A percentile compares a stretch with the other conserved stretches of the same genome.
phyloP scores from a whole-genome alignment of 1,140 invertebrate species.

The Saccostrea echinata region DNA sequence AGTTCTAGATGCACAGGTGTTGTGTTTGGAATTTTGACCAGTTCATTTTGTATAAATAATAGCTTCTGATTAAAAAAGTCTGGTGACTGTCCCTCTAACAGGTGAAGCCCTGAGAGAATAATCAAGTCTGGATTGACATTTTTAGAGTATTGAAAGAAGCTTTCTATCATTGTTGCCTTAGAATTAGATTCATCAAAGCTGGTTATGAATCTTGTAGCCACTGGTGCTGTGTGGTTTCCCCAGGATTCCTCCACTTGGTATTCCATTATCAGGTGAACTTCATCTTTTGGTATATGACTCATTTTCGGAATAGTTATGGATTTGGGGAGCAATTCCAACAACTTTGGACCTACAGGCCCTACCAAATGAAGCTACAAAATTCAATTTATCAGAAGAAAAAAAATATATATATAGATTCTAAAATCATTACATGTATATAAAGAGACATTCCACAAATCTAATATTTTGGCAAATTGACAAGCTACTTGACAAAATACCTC shows the following conservation, averaged over 20 bases:
- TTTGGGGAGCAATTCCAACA: constrained; percentile 76
- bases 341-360: constrained; percentile 80
- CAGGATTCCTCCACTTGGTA: constrained; percentile 79
- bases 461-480: background rate
- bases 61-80: constrained; percentile 77
- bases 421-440: background rate
- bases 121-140: constrained; percentile 78
- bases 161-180: constrained; percentile 76
- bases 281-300: constrained; percentile 78
- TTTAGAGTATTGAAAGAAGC: constrained; percentile 78
- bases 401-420: background rate
- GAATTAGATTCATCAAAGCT: constrained; percentile 80
- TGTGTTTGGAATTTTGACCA: constrained; percentile 70
- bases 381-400: background rate
- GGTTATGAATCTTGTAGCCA: constrained; percentile 81
- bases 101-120: constrained; percentile 80
- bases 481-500: constrained; percentile 67
- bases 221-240: constrained; percentile 75
- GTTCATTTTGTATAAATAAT: constrained; percentile 68
- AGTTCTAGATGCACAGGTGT: constrained; percentile 80
- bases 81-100: constrained; percentile 77
- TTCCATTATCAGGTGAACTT: constrained; percentile 81
- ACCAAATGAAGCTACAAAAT: constrained; percentile 73
- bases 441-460: too few species aligned
- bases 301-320: constrained; percentile 72